phyloP scores from a whole-genome alignment of 2,113 vertebrate species.

The Laticauda laticaudata region DNA sequence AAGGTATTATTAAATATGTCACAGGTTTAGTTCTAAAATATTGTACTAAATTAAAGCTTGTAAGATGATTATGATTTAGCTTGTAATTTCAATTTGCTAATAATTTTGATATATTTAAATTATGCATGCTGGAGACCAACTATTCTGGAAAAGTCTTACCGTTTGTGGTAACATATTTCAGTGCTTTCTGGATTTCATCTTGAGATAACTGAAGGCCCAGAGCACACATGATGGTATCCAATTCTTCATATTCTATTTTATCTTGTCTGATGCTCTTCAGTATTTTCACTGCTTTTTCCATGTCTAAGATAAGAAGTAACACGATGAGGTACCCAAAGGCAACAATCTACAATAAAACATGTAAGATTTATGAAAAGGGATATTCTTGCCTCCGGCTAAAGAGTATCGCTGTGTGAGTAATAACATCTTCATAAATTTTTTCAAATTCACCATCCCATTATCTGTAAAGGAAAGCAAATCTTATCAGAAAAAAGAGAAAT shows the following conservation, averaged over 20 bases:
- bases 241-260: neutral
- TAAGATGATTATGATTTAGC: neutral
- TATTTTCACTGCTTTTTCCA: constrained; percentile 32
- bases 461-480: neutral
- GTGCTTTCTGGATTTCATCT: neutral
- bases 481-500: neutral
- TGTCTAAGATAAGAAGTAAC: constrained; percentile 13
- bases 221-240: constrained; percentile 14
- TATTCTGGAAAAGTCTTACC: constrained; percentile 22
- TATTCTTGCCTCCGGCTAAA: neutral
- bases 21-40: neutral
- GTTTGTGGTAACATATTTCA: neutral
- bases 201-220: constrained; percentile 25
- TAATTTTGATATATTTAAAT: neutral
- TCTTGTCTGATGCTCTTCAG: constrained; percentile 34
- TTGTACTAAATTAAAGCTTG: neutral
- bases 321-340: neutral
- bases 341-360: neutral
- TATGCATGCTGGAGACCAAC: neutral
- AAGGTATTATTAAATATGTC: neutral
- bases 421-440: constrained; percentile 28
- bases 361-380: too few relatives aligned
- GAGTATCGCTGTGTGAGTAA: neutral
- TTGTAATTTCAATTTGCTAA: neutral
- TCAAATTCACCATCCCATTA: constrained; percentile 24